These are phyloP conservation scores for Ciconia stormi DNA, from an alignment of 2,113 vertebrate genomes.

Conservation along the genomic window DNA sequence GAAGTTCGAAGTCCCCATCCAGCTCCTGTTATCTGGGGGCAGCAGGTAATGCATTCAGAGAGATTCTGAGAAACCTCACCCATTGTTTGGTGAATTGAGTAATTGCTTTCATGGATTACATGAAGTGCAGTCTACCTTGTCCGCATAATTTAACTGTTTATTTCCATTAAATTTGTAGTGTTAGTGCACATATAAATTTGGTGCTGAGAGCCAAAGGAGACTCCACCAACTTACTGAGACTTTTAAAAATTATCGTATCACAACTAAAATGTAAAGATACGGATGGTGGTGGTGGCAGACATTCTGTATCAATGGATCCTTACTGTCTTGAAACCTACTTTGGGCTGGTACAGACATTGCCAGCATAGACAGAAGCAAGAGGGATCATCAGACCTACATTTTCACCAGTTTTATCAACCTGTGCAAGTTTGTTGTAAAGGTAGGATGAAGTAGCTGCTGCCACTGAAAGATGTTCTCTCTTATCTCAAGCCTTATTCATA, in stretches of 20 bases:
- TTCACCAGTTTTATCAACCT: not conserved
- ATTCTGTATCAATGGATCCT: not conserved
- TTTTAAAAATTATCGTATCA: not conserved
- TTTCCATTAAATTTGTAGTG: not conserved
- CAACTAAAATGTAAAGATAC: not conserved
- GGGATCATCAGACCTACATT: not conserved
- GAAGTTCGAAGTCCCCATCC: not conserved
- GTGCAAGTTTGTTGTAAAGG: not conserved
- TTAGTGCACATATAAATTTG: not conserved
- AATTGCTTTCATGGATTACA: not conserved
- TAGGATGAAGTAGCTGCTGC: not conserved
- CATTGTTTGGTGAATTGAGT: not conserved
- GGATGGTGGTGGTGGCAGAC: not conserved
- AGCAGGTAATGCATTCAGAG: not conserved
- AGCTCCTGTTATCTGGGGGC: not conserved
- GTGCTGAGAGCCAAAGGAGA: not conserved
- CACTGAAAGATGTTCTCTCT: not conserved
- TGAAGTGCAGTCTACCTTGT: not conserved
- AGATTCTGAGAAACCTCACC: not conserved
- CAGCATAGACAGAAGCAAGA: not conserved
- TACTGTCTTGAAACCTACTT: not conserved
- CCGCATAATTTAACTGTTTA: not conserved
- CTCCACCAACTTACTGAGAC: not conserved
- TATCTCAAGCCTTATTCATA: not conserved
- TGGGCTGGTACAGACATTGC: not conserved